Conservation (phyloP, 2,888 invertebrate genomes). For the Leucozona laternaria region DNA sequence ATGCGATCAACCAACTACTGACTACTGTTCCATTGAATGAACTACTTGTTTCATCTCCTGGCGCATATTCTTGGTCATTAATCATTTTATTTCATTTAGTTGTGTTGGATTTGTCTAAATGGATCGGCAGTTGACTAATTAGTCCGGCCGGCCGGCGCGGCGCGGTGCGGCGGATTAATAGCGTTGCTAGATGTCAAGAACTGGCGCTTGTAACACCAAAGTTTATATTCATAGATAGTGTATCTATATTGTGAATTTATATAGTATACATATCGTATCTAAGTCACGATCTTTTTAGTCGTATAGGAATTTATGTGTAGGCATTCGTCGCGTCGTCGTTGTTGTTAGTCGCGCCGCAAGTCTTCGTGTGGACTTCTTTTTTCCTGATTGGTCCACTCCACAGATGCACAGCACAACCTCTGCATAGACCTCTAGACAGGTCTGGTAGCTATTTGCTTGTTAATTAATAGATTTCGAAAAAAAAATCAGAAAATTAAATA, state of each 20-base stretch:
- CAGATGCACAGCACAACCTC: constrained; percentile 18
- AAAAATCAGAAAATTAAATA: constrained; percentile 52
- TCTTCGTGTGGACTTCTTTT: constrained; percentile 25
- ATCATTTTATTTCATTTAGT: constrained; percentile 46
- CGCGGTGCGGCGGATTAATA: constrained; percentile 6
- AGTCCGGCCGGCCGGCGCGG: constrained; percentile 16
- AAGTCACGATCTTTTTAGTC: constrained; percentile 42
- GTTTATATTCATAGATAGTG: constrained; percentile 10
- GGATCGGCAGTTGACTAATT: constrained; percentile 51
- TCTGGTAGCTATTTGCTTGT: constrained; percentile 45
- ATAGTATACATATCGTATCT: constrained; percentile 15
- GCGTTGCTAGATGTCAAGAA: constrained; percentile 13
- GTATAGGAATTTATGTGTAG: constrained; percentile 64
- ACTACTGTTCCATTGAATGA: constrained; percentile 39
- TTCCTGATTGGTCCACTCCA: constrained; percentile 40
- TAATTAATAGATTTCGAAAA: constrained; percentile 33
- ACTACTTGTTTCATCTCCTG: constrained; percentile 2
- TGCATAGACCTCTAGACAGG: constrained; percentile 50
- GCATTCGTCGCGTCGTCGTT: constrained; percentile 30
- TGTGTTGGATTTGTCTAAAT: constrained; percentile 39
- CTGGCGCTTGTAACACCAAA: constrained; percentile 44
- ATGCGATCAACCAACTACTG: constrained; percentile 33
- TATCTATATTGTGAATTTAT: constrained; percentile 40
- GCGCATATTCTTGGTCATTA: constrained; percentile 23
- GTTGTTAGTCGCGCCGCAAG: not conserved